Conservation (phyloP, 2,888 invertebrate genomes). For the Helleia helle region DNA sequence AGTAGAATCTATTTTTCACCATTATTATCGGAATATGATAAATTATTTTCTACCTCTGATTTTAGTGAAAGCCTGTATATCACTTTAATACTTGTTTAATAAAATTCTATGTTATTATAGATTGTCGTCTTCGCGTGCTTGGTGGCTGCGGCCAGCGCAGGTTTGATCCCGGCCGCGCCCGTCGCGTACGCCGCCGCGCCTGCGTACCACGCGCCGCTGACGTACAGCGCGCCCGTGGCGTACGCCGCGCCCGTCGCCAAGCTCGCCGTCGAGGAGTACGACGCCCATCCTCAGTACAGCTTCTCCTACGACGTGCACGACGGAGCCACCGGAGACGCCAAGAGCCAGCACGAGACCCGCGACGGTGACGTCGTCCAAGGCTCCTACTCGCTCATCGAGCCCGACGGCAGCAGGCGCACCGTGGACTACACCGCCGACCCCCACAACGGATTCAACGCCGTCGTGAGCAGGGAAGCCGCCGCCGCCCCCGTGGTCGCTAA, state of each 20-base stretch:
- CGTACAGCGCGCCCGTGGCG: conserved; percentile 30
- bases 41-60: too few species aligned
- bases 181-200: conserved; percentile 31
- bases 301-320: conserved; percentile 75
- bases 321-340: conserved; percentile 61
- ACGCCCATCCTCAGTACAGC: conserved; percentile 58
- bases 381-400: conserved; percentile 69
- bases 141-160: conserved; percentile 50
- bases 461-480: conserved; percentile 11
- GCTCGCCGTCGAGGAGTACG: conserved; percentile 38
- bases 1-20: too few species aligned
- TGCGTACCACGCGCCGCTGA: conserved; percentile 32
- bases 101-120: conserved; percentile 32
- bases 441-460: not conserved
- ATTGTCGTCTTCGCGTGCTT: conserved; percentile 49
- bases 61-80: too few species aligned
- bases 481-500: conserved; percentile 47
- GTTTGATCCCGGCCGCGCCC: conserved; percentile 43
- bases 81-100: conserved; percentile 16
- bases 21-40: too few species aligned
- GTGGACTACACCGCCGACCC: not conserved
- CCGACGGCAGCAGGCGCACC: conserved; percentile 70
- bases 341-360: conserved; percentile 58
- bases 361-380: conserved; percentile 63
- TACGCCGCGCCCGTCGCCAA: conserved; percentile 24